A percentile compares a stretch with the other conserved stretches of the same genome.
Evolutionary conservation across 2,888 invertebrate species (phyloP).

Genomic region (Lymantria dispar): DNA sequence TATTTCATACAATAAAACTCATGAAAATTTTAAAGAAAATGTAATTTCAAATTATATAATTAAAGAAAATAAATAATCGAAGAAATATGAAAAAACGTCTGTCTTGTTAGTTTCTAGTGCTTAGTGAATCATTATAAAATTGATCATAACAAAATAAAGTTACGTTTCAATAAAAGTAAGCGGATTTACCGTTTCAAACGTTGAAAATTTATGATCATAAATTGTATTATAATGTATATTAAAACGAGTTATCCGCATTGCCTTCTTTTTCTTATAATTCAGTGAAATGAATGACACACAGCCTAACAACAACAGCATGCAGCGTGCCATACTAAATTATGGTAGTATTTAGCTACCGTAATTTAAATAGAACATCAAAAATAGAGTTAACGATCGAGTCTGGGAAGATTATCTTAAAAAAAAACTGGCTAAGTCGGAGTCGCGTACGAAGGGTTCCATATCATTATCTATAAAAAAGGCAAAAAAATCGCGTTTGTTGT

Average conservation of each 20-base stretch:
- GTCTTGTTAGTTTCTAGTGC: slow-evolving; percentile 11
- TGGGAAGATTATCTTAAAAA: neutral
- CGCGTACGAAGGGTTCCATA: too few relatives aligned
- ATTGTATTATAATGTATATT: too few relatives aligned
- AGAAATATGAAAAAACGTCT: slow-evolving; percentile 29
- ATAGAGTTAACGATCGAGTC: slow-evolving; percentile 3
- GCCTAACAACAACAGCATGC: slow-evolving; percentile 17
- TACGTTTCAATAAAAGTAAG: too few relatives aligned
- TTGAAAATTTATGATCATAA: too few relatives aligned
- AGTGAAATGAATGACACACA: slow-evolving; percentile 5
- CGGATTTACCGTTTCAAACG: too few relatives aligned
- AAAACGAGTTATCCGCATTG: neutral
- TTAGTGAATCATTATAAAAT: slow-evolving; percentile 9
- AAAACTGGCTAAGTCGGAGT: too few relatives aligned
- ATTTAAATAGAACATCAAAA: neutral
- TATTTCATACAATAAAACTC: slow-evolving; percentile 21
- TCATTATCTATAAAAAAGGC: too few relatives aligned
- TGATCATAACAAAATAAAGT: neutral
- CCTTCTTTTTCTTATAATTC: neutral
- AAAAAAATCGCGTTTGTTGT: too few relatives aligned
- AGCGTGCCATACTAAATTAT: slow-evolving; percentile 12
- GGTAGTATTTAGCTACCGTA: neutral
- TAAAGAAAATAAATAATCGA: slow-evolving; percentile 11
- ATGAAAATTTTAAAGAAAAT: slow-evolving; percentile 9
- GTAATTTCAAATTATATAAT: slow-evolving; percentile 4